Base-by-base conservation (phyloP, 1,140 invertebrate species). In the Galendromus occidentalis region DNA sequence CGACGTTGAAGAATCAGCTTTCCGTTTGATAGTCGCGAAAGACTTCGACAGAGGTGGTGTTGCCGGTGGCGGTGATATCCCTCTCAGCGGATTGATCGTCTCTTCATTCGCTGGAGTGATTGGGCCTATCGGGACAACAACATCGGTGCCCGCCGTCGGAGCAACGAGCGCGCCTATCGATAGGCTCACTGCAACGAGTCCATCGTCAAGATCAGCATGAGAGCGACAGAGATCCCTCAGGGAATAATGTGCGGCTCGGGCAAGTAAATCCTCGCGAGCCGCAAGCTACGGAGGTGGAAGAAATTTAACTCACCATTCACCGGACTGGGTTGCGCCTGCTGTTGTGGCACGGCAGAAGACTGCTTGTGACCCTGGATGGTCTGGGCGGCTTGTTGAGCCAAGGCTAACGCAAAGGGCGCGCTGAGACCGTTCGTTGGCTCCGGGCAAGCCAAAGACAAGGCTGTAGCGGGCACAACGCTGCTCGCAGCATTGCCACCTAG, bases 401-500 rank as follows among this genome's bases (percentile, higher is more conserved):
- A 39, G 9, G 33, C 33, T 9, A 39, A 39, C 33, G 33, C 33
- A 9, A 39, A 39, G 33, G 33, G 33, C 33, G 33, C 33, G 33
- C 33, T 9, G 9, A 39, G 33, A 6, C 4, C 9, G 4, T 39
- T 39, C 9, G 33, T 39, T 39, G 33, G 33, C 33, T 39, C 33
- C 33, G 4, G 33, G 33, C 33, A 39, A 6, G 33, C 33, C 9
- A 39, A 39, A 39, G 33, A 39, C 33, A 39, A 9, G 9, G 33
- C 33, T 39, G 33, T 39, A 39, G 33, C 33, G 9, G 33, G 33
- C 4, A 39, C 9, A 9, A 39, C 76, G 47, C 76, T 76, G 1
- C 73, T 75, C 41, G 6, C 66, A 67, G 6, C 28, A 44, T n/a
- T 75, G 71, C 18, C 68, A 65, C 44, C 74, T 73, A 67, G 75